Conservation (phyloP, 2,113 vertebrate species). For the Physeter macrocephalus region DNA sequence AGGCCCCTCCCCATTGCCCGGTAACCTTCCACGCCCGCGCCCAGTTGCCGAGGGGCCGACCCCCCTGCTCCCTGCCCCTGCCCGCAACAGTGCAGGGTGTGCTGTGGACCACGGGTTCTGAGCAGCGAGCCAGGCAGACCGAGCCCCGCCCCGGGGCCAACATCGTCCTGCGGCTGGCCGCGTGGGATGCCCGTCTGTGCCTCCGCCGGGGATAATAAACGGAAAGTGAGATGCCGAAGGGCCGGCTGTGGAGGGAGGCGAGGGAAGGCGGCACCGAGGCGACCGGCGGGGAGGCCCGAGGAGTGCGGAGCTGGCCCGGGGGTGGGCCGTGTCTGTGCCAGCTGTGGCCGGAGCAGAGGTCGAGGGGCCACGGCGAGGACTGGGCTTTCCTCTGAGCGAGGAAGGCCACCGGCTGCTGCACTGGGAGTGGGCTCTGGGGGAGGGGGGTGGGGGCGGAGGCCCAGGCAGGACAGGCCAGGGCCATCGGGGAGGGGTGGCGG, state of each 20-base stretch:
- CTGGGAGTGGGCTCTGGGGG: background rate
- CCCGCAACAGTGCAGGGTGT: background rate
- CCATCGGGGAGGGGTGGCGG: accelerated
- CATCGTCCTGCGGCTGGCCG: background rate
- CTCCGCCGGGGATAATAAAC: background rate
- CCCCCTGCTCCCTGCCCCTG: background rate
- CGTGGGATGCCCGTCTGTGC: accelerated
- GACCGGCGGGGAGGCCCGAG: background rate
- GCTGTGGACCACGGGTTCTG: background rate
- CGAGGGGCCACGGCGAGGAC: background rate
- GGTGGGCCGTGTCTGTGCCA: background rate
- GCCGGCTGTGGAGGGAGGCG: background rate
- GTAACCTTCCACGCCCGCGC: accelerated
- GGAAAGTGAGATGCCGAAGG: background rate
- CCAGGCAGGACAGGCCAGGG: background rate
- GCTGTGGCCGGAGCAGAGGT: background rate
- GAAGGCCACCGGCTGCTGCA: background rate
- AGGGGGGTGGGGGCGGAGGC: accelerated
- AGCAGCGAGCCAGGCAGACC: accelerated
- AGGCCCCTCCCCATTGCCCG: background rate
- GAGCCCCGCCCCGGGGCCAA: background rate
- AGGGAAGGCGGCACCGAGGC: background rate
- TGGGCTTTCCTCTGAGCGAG: background rate
- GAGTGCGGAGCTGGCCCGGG: accelerated
- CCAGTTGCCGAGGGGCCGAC: background rate